These are phyloP conservation scores for Phrynocephalus versicolor DNA, from an alignment of 2,113 vertebrate genomes.

Conservation along the genomic window DNA sequence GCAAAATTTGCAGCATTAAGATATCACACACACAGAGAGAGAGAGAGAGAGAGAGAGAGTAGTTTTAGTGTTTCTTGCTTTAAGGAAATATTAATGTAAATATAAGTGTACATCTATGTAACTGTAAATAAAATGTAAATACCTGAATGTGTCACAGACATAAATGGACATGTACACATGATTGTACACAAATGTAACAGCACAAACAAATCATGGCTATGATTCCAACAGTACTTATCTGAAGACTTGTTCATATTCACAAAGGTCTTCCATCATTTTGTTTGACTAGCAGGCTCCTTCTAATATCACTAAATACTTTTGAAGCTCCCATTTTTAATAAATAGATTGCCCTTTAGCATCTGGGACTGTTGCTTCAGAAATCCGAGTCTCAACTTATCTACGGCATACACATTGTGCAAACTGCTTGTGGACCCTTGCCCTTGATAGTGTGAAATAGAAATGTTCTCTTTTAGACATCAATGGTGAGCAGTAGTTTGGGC, in stretches of 20 bases:
- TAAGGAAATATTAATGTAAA: background rate
- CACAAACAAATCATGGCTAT: background rate
- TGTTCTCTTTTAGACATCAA: background rate
- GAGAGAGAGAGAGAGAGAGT: rapidly evolving
- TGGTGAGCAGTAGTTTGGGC: background rate
- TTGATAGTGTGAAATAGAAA: background rate
- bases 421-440: too few species aligned
- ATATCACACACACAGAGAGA: too few species aligned
- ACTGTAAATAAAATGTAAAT: too few species aligned
- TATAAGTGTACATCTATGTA: too few species aligned
- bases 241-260: background rate
- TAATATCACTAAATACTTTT: background rate
- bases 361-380: background rate
- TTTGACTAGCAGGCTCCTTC: background rate
- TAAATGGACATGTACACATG: background rate
- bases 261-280: background rate
- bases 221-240: background rate
- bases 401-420: background rate
- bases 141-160: background rate
- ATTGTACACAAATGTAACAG: background rate
- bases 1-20: background rate
- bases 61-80: background rate
- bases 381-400: too few species aligned
- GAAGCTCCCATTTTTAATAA: background rate
- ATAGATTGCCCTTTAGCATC: too few species aligned